These are phyloP conservation scores for Ditula angustiorana DNA, from an alignment of 2,888 invertebrate genomes.

Conservation along the genomic window DNA sequence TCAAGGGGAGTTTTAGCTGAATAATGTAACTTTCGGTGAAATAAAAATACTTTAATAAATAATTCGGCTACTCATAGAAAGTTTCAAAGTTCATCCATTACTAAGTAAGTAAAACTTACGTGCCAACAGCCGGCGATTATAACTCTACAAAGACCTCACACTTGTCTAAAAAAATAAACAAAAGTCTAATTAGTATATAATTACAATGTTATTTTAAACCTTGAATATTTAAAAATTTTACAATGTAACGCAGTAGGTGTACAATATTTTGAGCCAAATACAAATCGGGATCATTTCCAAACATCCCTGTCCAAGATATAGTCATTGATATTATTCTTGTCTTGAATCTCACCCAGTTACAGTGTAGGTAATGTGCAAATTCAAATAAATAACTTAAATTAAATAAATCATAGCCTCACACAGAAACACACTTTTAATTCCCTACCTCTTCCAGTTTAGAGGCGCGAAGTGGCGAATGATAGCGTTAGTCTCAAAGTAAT, in stretches of 20 bases:
- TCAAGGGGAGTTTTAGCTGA: too few relatives aligned
- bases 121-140: background rate
- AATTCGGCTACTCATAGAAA: background rate
- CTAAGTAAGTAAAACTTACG: background rate
- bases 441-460: background rate
- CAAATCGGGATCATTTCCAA: too few relatives aligned
- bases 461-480: constrained; percentile 28
- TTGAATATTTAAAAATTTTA: too few relatives aligned
- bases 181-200: too few relatives aligned
- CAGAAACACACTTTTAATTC: background rate
- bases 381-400: background rate
- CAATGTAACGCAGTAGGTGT: too few relatives aligned
- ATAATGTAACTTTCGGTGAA: background rate
- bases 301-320: too few relatives aligned
- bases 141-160: background rate
- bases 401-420: background rate
- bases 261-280: too few relatives aligned
- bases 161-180: too few relatives aligned
- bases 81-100: background rate
- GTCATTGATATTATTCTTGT: too few relatives aligned
- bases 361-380: too few relatives aligned
- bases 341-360: too few relatives aligned
- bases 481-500: constrained; percentile 24
- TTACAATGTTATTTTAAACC: too few relatives aligned
- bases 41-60: background rate